These are phyloP conservation scores for Euphydryas editha DNA, from an alignment of 2,888 invertebrate species.

Conservation along the genomic window DNA sequence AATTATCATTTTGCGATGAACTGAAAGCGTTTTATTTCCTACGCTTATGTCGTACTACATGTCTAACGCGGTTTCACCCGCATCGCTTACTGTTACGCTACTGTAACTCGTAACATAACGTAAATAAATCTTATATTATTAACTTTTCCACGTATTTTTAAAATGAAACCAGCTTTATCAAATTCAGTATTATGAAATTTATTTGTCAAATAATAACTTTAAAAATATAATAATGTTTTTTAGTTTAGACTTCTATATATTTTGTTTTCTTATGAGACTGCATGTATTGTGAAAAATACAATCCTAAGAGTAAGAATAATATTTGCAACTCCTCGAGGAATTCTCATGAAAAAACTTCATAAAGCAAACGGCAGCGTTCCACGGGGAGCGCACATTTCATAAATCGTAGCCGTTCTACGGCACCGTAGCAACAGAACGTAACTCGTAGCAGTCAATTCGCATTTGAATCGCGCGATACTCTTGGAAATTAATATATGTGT, in stretches of 20 bases:
- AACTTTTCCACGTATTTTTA: too few relatives aligned
- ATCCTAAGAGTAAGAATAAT: slow-evolving; percentile 30
- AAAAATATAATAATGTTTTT: background rate
- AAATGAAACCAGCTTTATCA: too few relatives aligned
- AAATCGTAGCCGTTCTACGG: slow-evolving; percentile 23
- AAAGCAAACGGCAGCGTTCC: slow-evolving; percentile 25
- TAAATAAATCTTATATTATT: too few relatives aligned
- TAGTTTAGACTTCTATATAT: slow-evolving; percentile 4
- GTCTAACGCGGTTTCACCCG: too few relatives aligned
- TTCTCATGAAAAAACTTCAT: slow-evolving; percentile 36
- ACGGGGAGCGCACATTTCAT: slow-evolving; percentile 17
- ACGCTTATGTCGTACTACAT: too few relatives aligned
- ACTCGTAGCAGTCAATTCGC: slow-evolving; percentile 11
- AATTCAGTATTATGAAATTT: too few relatives aligned
- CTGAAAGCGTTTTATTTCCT: too few relatives aligned
- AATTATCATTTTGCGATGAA: too few relatives aligned
- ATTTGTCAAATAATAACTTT: background rate
- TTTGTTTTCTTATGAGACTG: background rate
- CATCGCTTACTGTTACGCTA: too few relatives aligned
- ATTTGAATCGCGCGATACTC: too few relatives aligned
- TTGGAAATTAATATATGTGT: background rate
- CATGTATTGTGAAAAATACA: slow-evolving; percentile 25
- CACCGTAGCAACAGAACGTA: slow-evolving; percentile 18
- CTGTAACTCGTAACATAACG: too few relatives aligned
- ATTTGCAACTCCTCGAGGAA: slow-evolving; percentile 35